Evolutionary conservation across 2,113 vertebrate genomes (phyloP), one percentile per base, ranked within the genome.

Genomic region (Entomyzon cyanotis): DNA sequence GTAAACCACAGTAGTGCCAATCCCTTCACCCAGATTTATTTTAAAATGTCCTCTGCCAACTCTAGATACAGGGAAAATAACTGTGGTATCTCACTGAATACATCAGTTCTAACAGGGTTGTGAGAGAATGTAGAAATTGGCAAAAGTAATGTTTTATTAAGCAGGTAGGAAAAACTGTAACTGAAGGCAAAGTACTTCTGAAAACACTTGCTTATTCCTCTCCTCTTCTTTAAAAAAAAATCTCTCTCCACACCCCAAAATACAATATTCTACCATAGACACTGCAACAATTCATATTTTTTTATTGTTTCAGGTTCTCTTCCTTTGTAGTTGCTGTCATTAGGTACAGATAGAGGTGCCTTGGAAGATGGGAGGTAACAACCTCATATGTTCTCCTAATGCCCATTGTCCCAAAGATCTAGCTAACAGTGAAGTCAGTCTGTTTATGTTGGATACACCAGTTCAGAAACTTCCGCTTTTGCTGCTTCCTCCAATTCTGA

Each of bases 1-100:
- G 41, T 58, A 94, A 95, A 87, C 50, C 6, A 22, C 1, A 14
- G 37, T 35, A 91, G 65, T 82, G 74, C 33, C 24, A 94, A 68
- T 52, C 68, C 84, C 44, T 91, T 94, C 87, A 87, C 81, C 84
- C 86, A 89, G 53, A 93, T 82, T 89, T 84, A 67, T 81, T 70
- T 79, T 9, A 75, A 95, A 91, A 75, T 78, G 6, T 31, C 28
- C 64, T 83, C 22, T 77, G 52, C 63, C 87, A 92, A 30, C 42
- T 52, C 41, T 55, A 87, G 56, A 42, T 56, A 93, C 35, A 80
- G 79, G 55, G 55, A 90, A 90, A 92, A 80, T 59, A 84, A 77
- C 35, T 90, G 50, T 28, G 18, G 23, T 60, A 15, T 71, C 46
- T 76, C 46, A 83, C 37, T 39, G 18, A 88, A 42, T 52, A 44